phyloP scores from a whole-genome alignment of 2,113 vertebrate species.

The Leucoraja erinaceus region DNA sequence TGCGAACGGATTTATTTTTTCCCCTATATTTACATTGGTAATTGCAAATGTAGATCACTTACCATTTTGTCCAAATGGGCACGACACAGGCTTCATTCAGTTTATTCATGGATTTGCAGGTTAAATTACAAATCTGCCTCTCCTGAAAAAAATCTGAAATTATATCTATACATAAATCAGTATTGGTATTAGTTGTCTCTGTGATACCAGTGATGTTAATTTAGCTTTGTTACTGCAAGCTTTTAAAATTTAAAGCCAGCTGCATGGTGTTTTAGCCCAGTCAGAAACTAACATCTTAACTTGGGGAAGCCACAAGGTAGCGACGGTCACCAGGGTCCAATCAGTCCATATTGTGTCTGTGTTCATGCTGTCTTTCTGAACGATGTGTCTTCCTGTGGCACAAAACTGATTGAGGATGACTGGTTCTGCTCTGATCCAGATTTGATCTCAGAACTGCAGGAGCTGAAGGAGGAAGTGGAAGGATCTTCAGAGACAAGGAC shows the following conservation, averaged over 20 bases:
- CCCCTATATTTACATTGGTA: not conserved
- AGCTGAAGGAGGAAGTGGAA: slow-evolving; percentile 86
- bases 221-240: not conserved
- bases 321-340: not conserved
- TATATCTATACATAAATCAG: not conserved
- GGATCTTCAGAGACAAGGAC: slow-evolving; percentile 64
- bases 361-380: slow-evolving; percentile 48
- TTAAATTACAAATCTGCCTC: not conserved
- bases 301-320: not conserved
- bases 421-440: slow-evolving; percentile 93
- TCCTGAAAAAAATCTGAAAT: not conserved
- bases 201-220: not conserved
- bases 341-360: not conserved
- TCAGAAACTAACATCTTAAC: too few relatives aligned
- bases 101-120: not conserved
- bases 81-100: not conserved
- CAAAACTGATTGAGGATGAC: slow-evolving; percentile 99
- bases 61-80: not conserved
- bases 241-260: not conserved
- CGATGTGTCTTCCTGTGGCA: slow-evolving; percentile 77
- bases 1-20: not conserved
- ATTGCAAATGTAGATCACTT: not conserved
- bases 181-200: not conserved
- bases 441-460: slow-evolving; percentile 82
- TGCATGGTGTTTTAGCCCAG: too few relatives aligned